phyloP scores from a whole-genome alignment of 2,113 vertebrate species.

The Piprites chloris region DNA sequence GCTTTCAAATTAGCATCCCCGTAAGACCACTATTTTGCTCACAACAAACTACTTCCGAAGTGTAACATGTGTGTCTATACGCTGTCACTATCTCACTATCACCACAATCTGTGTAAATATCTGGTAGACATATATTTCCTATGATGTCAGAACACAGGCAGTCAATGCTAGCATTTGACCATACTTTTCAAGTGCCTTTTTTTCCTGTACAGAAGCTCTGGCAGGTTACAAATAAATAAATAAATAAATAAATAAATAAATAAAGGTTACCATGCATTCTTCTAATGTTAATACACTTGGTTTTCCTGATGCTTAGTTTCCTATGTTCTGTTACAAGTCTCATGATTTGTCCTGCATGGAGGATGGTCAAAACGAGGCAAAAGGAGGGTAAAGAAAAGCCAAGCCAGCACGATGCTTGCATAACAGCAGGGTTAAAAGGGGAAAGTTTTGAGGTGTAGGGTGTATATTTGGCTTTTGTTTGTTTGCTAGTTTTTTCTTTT shows the following conservation, averaged over 20 bases:
- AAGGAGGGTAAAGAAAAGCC: neutral
- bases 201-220: neutral
- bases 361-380: neutral
- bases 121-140: neutral
- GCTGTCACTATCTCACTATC: neutral
- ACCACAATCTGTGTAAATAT: neutral
- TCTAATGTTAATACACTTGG: neutral
- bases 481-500: neutral
- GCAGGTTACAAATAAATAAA: neutral
- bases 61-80: accelerated
- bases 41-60: neutral
- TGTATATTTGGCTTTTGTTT: neutral
- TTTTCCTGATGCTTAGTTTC: neutral
- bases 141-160: neutral
- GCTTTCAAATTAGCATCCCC: neutral
- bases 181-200: neutral
- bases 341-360: neutral
- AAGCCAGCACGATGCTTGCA: neutral
- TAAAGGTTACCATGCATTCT: neutral
- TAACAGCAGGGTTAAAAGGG: neutral
- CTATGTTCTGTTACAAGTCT: neutral
- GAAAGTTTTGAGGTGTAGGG: neutral
- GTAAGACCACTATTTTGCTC: neutral
- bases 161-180: neutral
- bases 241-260: neutral